Conservation (phyloP, 2,113 vertebrate genomes). For the Salvelinus sp. region DNA sequence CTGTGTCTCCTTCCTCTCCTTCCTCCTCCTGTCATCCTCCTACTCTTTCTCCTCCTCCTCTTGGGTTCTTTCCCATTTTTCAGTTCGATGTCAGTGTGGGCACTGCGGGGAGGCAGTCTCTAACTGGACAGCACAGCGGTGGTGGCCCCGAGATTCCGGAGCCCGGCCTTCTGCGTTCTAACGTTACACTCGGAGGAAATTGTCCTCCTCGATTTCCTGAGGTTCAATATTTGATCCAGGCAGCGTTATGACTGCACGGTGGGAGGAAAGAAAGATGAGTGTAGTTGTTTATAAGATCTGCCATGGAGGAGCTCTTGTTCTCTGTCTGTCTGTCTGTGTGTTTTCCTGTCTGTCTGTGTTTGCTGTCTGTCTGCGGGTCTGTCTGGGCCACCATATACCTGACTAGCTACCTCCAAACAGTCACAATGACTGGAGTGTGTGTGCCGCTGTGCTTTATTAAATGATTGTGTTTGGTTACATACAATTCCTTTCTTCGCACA, state of each 20-base stretch:
- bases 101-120: slow-evolving; percentile 82
- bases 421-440: neutral
- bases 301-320: slow-evolving; percentile 52
- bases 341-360: slow-evolving; percentile 16
- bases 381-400: neutral
- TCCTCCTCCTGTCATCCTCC: neutral
- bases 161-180: slow-evolving; percentile 79
- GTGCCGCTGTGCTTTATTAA: neutral
- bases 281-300: slow-evolving; percentile 83
- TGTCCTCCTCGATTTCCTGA: slow-evolving; percentile 89
- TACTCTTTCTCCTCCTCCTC: slow-evolving; percentile 59
- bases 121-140: slow-evolving; percentile 79
- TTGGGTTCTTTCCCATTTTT: slow-evolving; percentile 66
- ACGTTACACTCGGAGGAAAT: slow-evolving; percentile 86
- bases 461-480: neutral
- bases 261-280: slow-evolving; percentile 72
- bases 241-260: slow-evolving; percentile 69
- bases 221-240: slow-evolving; percentile 74
- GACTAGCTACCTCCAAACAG: neutral
- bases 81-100: slow-evolving; percentile 71
- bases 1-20: neutral
- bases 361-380: neutral
- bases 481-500: neutral
- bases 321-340: slow-evolving; percentile 11
- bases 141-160: slow-evolving; percentile 77